phyloP scores from a whole-genome alignment of 2,888 invertebrate species.

The Cataglyphis livida region DNA sequence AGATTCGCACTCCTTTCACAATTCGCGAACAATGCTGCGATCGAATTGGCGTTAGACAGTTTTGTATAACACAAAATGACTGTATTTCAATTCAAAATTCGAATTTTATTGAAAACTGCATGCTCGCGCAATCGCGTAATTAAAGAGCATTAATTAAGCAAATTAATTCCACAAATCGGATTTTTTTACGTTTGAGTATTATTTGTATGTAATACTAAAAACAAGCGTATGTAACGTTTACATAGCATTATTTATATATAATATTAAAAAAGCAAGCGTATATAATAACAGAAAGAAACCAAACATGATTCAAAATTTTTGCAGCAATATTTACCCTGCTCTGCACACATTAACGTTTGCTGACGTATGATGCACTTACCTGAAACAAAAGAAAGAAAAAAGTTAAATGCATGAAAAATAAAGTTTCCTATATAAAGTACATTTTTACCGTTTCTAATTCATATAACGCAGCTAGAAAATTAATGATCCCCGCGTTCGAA shows the following conservation, averaged over 20 bases:
- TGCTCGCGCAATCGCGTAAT: background rate
- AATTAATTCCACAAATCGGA: background rate
- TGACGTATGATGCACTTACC: constrained; percentile 38
- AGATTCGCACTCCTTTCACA: constrained; percentile 24
- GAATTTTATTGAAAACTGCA: background rate
- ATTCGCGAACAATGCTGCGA: constrained; percentile 37
- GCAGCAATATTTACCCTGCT: background rate
- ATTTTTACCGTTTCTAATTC: constrained; percentile 31
- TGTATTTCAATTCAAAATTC: background rate
- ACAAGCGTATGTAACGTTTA: too few relatives aligned
- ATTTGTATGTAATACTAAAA: background rate
- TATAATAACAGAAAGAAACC: background rate
- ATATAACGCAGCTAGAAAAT: constrained; percentile 34
- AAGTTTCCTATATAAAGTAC: constrained; percentile 13
- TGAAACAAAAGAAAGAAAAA: constrained; percentile 39
- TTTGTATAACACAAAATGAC: background rate
- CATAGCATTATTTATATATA: background rate
- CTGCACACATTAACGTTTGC: background rate
- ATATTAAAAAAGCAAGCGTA: background rate
- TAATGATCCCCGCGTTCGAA: constrained; percentile 11
- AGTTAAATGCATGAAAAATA: constrained; percentile 19
- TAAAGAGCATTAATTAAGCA: background rate
- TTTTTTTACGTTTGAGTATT: background rate
- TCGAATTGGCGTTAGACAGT: constrained; percentile 32
- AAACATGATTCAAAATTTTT: background rate